Evolutionary conservation across 2,113 vertebrate genomes (phyloP).

Genomic region (Scytalopus superciliaris): DNA sequence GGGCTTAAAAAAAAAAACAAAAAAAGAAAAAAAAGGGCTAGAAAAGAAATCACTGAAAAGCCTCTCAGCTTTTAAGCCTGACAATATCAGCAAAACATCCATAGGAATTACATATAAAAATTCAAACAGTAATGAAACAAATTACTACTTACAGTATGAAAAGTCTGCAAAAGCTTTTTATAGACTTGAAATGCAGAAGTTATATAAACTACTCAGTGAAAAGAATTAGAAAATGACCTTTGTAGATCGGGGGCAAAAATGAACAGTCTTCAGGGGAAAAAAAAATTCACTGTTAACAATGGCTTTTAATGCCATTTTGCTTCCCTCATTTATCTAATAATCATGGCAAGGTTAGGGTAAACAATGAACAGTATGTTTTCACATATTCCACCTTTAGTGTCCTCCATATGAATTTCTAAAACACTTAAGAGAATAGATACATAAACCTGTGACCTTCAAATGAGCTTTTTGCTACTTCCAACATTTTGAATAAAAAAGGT

Average conservation of each 20-base stretch:
- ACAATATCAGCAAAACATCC: conserved; percentile 76
- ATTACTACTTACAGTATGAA: conserved; percentile 78
- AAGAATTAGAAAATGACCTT: conserved; percentile 84
- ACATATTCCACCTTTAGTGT: conserved; percentile 82
- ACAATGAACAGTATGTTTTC: conserved; percentile 83
- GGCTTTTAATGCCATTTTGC: conserved; percentile 81
- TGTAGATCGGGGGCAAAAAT: conserved; percentile 80
- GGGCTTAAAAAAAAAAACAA: conserved; percentile 6
- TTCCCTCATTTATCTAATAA: conserved; percentile 81
- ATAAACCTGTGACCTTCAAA: conserved; percentile 84
- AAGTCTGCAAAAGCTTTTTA: conserved; percentile 78
- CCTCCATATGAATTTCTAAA: conserved; percentile 83
- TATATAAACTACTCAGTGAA: conserved; percentile 78
- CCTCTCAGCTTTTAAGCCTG: conserved; percentile 74
- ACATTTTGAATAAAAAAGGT: conserved; percentile 80
- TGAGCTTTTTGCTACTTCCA: conserved; percentile 85
- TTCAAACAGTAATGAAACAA: conserved; percentile 78
- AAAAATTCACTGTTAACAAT: conserved; percentile 73
- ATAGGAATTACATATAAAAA: conserved; percentile 76
- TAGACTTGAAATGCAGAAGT: conserved; percentile 82
- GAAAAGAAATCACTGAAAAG: conserved; percentile 54
- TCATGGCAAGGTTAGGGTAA: conserved; percentile 83
- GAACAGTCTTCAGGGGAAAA: conserved; percentile 76
- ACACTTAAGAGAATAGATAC: conserved; percentile 82
- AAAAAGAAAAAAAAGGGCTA: neutral